A percentile compares a stretch with the other conserved stretches of the same genome.
These are phyloP conservation scores for Drosophila cardini DNA, from an alignment of 1,140 invertebrate species.

Conservation along the genomic window DNA sequence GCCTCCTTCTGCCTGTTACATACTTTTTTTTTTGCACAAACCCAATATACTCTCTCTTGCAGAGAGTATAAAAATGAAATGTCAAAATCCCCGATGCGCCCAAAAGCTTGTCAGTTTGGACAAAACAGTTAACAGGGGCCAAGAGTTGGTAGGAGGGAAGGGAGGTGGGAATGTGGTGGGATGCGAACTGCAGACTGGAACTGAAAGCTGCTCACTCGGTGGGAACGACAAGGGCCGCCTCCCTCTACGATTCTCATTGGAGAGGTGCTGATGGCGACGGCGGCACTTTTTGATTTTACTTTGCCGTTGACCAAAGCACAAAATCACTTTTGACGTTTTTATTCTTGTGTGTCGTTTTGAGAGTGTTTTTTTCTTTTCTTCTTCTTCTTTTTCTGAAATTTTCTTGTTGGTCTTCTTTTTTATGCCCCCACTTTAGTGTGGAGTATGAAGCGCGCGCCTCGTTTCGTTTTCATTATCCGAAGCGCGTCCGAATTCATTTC, in stretches of 20 bases:
- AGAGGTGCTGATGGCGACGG: slow-evolving; percentile 59
- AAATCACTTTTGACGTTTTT: slow-evolving; percentile 83
- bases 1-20: too few relatives aligned
- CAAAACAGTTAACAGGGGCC: slow-evolving; percentile 65
- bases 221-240: not conserved
- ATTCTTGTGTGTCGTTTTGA: slow-evolving; percentile 73
- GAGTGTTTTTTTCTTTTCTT: slow-evolving; percentile 21
- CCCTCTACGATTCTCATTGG: not conserved
- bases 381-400: slow-evolving; percentile 19
- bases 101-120: slow-evolving; percentile 52
- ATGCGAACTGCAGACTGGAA: slow-evolving; percentile 3
- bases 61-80: slow-evolving; percentile 64
- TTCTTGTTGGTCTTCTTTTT: slow-evolving; percentile 26
- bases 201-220: slow-evolving; percentile 1
- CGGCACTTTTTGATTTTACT: slow-evolving; percentile 73
- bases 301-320: slow-evolving; percentile 73
- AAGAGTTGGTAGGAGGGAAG: slow-evolving; percentile 4
- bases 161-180: not conserved
- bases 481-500: slow-evolving; percentile 78
- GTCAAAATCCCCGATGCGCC: slow-evolving; percentile 60
- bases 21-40: too few relatives aligned
- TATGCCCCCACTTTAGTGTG: slow-evolving; percentile 10
- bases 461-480: slow-evolving; percentile 82
- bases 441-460: slow-evolving; percentile 68
- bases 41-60: too few relatives aligned